Conservation (phyloP, 2,113 vertebrate genomes). For the Hystrix cristata region DNA sequence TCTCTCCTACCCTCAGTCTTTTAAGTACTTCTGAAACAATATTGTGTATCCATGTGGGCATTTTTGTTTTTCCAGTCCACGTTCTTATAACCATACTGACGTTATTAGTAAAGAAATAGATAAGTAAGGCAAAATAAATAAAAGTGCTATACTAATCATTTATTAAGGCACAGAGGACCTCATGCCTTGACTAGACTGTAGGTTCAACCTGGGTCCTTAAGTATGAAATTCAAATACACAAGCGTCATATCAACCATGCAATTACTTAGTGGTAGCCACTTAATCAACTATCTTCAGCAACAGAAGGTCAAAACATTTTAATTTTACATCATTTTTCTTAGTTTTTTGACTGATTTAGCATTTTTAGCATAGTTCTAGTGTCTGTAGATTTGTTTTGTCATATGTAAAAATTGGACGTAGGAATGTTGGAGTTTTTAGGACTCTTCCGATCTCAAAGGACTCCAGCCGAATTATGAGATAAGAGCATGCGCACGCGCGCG, state of each 20-base stretch:
- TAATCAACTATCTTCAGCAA: neutral
- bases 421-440: slow-evolving; percentile 12
- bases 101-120: neutral
- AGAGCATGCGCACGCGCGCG: neutral
- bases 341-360: neutral
- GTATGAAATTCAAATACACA: neutral
- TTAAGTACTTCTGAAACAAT: neutral
- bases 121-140: neutral
- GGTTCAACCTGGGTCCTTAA: neutral
- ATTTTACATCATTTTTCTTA: neutral
- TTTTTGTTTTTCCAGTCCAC: neutral
- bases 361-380: neutral
- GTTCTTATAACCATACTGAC: neutral
- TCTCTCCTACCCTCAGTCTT: neutral
- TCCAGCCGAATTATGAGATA: neutral
- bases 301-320: neutral
- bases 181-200: neutral
- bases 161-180: neutral
- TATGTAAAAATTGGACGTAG: neutral
- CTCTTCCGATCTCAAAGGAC: neutral
- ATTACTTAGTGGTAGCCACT: neutral
- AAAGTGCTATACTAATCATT: neutral
- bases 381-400: neutral
- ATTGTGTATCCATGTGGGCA: neutral
- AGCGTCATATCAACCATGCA: neutral